Percentiles rank a stretch among this genome's conserved stretches.
Evolutionary conservation across 2,888 invertebrate genomes (phyloP).

Genomic region (Brachyopa scutellaris): DNA sequence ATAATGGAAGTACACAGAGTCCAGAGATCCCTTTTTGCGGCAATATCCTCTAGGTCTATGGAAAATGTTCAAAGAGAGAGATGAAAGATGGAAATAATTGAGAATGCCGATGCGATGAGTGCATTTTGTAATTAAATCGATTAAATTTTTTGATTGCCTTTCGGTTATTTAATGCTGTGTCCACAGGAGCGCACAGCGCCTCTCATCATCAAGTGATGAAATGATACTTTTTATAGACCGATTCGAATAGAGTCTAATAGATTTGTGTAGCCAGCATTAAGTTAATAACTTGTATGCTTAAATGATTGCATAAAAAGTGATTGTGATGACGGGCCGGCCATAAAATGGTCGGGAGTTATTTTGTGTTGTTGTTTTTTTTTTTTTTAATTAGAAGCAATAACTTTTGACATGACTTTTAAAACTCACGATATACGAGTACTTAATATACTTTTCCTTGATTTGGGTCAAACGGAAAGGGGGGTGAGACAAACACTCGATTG

Average conservation of each 20-base stretch:
- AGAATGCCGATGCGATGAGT: conserved; percentile 72
- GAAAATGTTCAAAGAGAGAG: neutral
- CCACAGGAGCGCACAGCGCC: neutral
- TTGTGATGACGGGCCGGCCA: conserved; percentile 16
- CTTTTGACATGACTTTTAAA: conserved; percentile 31
- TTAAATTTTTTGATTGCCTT: conserved; percentile 81
- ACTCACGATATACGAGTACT: neutral
- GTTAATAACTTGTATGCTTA: conserved; percentile 26
- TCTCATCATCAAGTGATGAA: conserved; percentile 28
- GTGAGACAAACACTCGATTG: neutral
- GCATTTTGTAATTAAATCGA: conserved; percentile 81
- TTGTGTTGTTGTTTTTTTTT: too few relatives aligned
- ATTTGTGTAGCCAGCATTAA: conserved; percentile 10
- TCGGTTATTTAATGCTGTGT: neutral
- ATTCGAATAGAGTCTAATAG: conserved; percentile 10
- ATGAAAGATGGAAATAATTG: neutral
- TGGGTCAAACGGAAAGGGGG: too few relatives aligned
- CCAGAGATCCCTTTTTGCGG: neutral
- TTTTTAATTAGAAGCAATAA: conserved; percentile 43
- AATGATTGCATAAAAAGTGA: conserved; percentile 38
- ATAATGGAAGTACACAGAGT: neutral
- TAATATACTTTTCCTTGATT: too few relatives aligned
- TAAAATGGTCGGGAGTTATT: neutral
- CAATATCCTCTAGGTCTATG: conserved; percentile 9
- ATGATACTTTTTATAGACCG: conserved; percentile 25